Conservation (phyloP, 2,888 invertebrate genomes). For the Stictocephala bisonia region DNA sequence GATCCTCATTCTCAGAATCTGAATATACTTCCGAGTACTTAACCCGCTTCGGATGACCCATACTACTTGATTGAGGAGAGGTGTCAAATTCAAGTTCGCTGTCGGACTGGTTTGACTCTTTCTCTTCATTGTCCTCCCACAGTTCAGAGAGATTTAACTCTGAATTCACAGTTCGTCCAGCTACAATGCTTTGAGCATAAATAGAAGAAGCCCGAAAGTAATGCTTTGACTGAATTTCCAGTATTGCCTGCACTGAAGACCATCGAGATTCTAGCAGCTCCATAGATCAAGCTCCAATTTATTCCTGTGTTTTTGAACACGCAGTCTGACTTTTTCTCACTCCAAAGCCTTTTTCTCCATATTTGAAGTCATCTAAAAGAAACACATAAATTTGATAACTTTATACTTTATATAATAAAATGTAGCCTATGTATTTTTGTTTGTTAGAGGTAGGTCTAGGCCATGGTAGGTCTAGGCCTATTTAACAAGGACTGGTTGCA, state of each 20-base stretch:
- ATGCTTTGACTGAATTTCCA: slow-evolving; percentile 23
- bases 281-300: slow-evolving; percentile 36
- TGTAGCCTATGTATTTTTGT: slow-evolving; percentile 37
- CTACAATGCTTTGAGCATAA: slow-evolving; percentile 32
- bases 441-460: too few relatives aligned
- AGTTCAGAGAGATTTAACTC: slow-evolving; percentile 17
- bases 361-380: slow-evolving; percentile 17
- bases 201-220: slow-evolving; percentile 28
- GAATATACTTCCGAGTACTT: slow-evolving; percentile 20
- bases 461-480: too few relatives aligned
- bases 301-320: slow-evolving; percentile 36
- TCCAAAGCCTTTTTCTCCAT: slow-evolving; percentile 30
- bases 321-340: slow-evolving; percentile 36
- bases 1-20: slow-evolving; percentile 31
- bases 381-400: slow-evolving; percentile 37
- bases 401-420: slow-evolving; percentile 19
- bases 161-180: slow-evolving; percentile 34
- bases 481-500: too few relatives aligned
- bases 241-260: slow-evolving; percentile 26
- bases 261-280: slow-evolving; percentile 29
- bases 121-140: slow-evolving; percentile 5
- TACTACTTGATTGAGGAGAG: slow-evolving; percentile 28
- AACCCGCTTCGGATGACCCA: slow-evolving; percentile 21
- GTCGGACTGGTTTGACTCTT: slow-evolving; percentile 31
- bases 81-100: slow-evolving; percentile 24